Evolutionary conservation across 2,113 vertebrate genomes (phyloP).

Genomic region (Pristiophorus japonicus): DNA sequence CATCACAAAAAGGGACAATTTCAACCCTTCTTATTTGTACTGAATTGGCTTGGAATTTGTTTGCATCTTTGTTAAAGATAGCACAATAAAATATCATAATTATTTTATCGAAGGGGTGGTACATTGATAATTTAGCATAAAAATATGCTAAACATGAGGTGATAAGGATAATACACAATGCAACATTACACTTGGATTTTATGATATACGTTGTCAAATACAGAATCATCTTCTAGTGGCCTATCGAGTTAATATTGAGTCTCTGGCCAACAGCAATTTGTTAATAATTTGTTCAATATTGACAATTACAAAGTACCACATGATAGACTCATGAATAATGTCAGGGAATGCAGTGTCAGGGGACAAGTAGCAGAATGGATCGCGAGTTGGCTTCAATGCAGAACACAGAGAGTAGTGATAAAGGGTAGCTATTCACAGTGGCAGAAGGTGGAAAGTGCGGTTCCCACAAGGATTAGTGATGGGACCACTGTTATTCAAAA

Average conservation of each 20-base stretch:
- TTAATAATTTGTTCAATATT: background rate
- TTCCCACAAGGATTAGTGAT: too few relatives aligned
- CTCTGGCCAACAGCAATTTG: background rate
- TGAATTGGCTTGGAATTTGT: background rate
- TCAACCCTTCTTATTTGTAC: background rate
- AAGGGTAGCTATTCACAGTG: too few relatives aligned
- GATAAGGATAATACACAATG: background rate
- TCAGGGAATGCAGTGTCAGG: too few relatives aligned
- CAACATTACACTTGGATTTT: background rate
- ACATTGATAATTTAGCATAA: background rate
- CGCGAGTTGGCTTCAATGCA: too few relatives aligned
- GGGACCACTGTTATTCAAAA: too few relatives aligned
- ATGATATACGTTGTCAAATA: background rate
- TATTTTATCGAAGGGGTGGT: background rate
- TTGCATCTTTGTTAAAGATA: background rate
- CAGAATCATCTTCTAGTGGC: background rate
- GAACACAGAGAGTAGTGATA: too few relatives aligned
- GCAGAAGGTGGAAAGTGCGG: too few relatives aligned
- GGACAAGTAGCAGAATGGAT: too few relatives aligned
- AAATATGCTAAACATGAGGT: background rate
- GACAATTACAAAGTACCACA: too few relatives aligned
- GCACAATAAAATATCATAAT: background rate
- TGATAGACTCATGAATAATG: too few relatives aligned
- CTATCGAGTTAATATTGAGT: background rate
- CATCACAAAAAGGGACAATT: too few relatives aligned